Evolutionary conservation across 2,888 invertebrate genomes (phyloP), one percentile per base, ranked within the genome.

Genomic region (Choristoneura rosaceana): DNA sequence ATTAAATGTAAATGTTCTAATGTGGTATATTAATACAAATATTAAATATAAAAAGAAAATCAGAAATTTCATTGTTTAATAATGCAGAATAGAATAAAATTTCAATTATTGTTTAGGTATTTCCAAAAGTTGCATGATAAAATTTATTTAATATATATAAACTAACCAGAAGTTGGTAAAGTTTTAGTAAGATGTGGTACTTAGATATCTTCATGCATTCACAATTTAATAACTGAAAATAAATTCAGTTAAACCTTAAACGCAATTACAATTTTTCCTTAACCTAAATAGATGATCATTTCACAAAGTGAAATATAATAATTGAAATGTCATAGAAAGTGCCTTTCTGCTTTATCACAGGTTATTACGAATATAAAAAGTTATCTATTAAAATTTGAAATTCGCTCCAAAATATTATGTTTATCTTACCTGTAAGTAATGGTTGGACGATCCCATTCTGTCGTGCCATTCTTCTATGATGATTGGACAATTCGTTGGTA

Each of bases 371-470:
- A 43, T 58, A 43, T 65, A 50, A 70, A 73, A 41, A 60, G 58
- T 67, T 62, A 71, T 59, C n/a, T 25, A 70, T 10, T 63, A 71
- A 71, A 78, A 82, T 86, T 82, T 79, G 78, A 87, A 88, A 79
- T 86, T 90, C 85, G 85, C 86, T 88, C 86, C 82, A 81, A 84
- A 81, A 79, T 78, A 74, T 71, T 73, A 66, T 55, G 69, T 62
- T 69, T 69, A 73, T 87, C 88, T 94, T 91, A 98, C 98, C 98
- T 90, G 98, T 98, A 75, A 98, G 95, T 75, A 98, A 95, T 68
- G 98, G 98, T 93, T 98, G 98, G 78, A 98, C 97, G 83, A 98
- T 96, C 80, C 97, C 96, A 94, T 97, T 97, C 88, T 97, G 96
- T 69, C 95, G 94, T 79, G 95, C 93, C 90, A 95, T 94, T 83